These are phyloP conservation scores for Aleiodes alternator DNA, from an alignment of 2,888 invertebrate species.

Conservation along the genomic window DNA sequence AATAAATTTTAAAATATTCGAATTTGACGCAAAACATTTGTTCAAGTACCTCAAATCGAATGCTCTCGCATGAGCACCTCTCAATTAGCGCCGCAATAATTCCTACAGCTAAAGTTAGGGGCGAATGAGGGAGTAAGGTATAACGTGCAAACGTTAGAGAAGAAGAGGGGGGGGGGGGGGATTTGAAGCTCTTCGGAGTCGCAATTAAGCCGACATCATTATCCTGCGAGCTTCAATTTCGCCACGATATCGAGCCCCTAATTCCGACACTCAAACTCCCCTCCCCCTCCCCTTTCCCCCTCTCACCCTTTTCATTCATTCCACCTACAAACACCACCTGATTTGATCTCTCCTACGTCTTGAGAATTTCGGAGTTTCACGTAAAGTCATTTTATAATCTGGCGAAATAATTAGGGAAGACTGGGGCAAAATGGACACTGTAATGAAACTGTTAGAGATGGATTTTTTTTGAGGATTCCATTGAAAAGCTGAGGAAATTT, in stretches of 20 bases:
- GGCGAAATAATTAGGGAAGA: too few relatives aligned
- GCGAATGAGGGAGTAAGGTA: constrained; percentile 11
- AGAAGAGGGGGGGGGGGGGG: not conserved
- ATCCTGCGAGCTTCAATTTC: constrained; percentile 60
- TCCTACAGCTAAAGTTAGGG: not conserved
- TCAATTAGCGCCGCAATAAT: constrained; percentile 7
- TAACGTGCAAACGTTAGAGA: not conserved
- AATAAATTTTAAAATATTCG: not conserved
- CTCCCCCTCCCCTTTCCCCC: constrained; percentile 23
- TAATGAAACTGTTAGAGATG: too few relatives aligned
- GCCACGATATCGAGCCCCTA: constrained; percentile 59
- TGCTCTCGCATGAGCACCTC: not conserved
- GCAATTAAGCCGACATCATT: constrained; percentile 62
- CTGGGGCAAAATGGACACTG: too few relatives aligned
- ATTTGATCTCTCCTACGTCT: not conserved
- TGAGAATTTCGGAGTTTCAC: too few relatives aligned
- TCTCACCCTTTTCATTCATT: constrained; percentile 43
- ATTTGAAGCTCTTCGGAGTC: constrained; percentile 43
- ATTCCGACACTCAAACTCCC: constrained; percentile 55
- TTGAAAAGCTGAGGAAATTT: too few relatives aligned
- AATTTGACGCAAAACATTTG: constrained; percentile 15
- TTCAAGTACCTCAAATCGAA: constrained; percentile 32
- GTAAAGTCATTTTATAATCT: too few relatives aligned
- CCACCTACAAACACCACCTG: not conserved
- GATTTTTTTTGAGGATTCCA: too few relatives aligned